phyloP scores from a whole-genome alignment of 2,888 invertebrate species.

The Sinopyrophorus schimmeli region DNA sequence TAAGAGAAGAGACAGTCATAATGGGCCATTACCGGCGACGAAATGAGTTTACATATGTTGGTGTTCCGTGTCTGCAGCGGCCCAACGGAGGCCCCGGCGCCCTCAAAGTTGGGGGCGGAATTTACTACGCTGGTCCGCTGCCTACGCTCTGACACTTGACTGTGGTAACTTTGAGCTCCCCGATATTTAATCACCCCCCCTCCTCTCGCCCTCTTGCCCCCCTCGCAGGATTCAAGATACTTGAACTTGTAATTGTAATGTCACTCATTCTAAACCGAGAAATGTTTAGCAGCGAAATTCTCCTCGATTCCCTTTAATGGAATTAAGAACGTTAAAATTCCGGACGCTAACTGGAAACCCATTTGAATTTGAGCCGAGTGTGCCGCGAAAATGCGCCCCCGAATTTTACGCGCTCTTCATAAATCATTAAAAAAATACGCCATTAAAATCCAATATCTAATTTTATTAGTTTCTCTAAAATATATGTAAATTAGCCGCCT shows the following conservation, averaged over 20 bases:
- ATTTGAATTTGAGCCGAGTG: slow-evolving; percentile 29
- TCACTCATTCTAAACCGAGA: slow-evolving; percentile 39
- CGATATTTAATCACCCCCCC: slow-evolving; percentile 39
- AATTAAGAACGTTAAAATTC: slow-evolving; percentile 45
- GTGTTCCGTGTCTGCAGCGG: slow-evolving; percentile 31
- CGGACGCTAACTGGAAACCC: slow-evolving; percentile 38
- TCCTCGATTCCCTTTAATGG: slow-evolving; percentile 41
- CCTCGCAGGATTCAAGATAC: slow-evolving; percentile 38
- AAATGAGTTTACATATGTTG: slow-evolving; percentile 44
- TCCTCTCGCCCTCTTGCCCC: too few species aligned
- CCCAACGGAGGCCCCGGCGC: slow-evolving; percentile 16
- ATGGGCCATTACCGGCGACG: slow-evolving; percentile 42
- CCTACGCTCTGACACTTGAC: slow-evolving; percentile 31
- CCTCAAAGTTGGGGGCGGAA: slow-evolving; percentile 11
- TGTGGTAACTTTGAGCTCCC: slow-evolving; percentile 37
- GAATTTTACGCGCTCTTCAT: slow-evolving; percentile 16
- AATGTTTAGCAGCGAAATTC: slow-evolving; percentile 33
- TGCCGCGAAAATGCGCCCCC: not conserved
- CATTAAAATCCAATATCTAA: slow-evolving; percentile 35
- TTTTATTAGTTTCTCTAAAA: slow-evolving; percentile 34
- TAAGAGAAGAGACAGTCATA: slow-evolving; percentile 39
- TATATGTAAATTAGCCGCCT: slow-evolving; percentile 34
- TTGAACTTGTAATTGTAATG: slow-evolving; percentile 42
- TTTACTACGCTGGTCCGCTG: slow-evolving; percentile 33
- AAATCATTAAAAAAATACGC: slow-evolving; percentile 33